Evolutionary conservation across 2,113 vertebrate species (phyloP), one percentile per base, ranked within the genome.

Genomic region (Oncorhynchus mykiss): DNA sequence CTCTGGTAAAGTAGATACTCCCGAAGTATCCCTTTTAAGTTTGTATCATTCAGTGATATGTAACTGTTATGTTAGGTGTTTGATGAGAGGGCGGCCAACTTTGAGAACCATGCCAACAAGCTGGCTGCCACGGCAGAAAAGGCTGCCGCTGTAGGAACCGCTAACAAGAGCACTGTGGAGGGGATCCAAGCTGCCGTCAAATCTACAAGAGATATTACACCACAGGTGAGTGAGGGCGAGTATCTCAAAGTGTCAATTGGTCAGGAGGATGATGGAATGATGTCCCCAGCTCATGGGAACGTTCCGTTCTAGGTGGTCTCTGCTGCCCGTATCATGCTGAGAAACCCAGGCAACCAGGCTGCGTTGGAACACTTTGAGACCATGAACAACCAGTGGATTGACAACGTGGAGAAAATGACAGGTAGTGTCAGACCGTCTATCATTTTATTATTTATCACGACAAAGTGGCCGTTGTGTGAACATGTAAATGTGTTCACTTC

Each of bases 331-430:
- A 99, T 99, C 83, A 92, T 99, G 49, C 91, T 99, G 79, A 95
- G 95, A 88, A 99, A 99, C 79, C 97, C 97, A 2, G 97, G 97
- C 24, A 99, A 99, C 86, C 97, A 98, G 88, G 97, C 97, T 29
- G 98, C 98, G 1, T 95, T 95, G 72, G 96, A 99, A 80, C 98
- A 99, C 86, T 99, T 99, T 91, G 98, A 99, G 87, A 98, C 97
- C 60, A 99, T 99, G 98, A 99, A 99, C 92, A 99, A 99, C 86
- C 98, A 99, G 34, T 99, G 98, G 98, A 98, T 99, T 60, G 97
- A 99, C 84, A 99, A 99, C 64, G 95, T 99, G 67, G 98, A 99
- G 89, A 99, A 98, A 91, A 98, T 99, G 98, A 99, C 98, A 85
- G 96, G 98, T 99, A 4, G 29, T 11, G 1, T 9, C 39, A 45